Evolutionary conservation across 2,797 vertebrate genomes (phyloP), one percentile per base, ranked within the genome.

Genomic region (Rhodeus uyekii): DNA sequence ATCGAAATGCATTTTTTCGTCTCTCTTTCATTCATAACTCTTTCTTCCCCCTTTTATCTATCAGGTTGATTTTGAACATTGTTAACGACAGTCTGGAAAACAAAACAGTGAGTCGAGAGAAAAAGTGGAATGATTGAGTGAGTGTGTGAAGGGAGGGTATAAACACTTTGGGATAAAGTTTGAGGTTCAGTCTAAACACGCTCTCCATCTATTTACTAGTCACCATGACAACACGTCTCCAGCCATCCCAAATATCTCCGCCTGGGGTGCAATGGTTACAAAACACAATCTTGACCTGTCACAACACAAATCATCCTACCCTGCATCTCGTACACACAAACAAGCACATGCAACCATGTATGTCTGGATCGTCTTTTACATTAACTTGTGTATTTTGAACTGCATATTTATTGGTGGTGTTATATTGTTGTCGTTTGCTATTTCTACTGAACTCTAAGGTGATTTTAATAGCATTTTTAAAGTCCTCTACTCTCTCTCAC

Each of bases 101-200:
- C 13, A 50, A 75, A 69, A 65, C n/a, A 46, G 27, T 12, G 44
- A 27, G 22, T 46, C 4, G 5, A 65, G 80, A 55, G 60, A 65
- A 81, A 76, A 58, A 27, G 29, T 58, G 29, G 27, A 36, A 68
- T 76, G 73, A 76, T 76, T 27, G 38, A 68, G 61, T 68, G 29
- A 36, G 32, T 39, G 19, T 65, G 60, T 80, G 68, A 42, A n/a
- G 22, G 27, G 48, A 22, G 61, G 50, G 5, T 69, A 50, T 82
- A 82, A 82, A 82, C 63, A 82, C 72, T 68, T 60, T 36, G 22
- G 72, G 73, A 58, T 44, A 42, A 64, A 65, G 80, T 55, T 65
- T 74, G 34, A 81, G 48, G 60, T 81, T 75, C 36, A 81, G 71
- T 81, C 61, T 82, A 82, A 76, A 76, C 73, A 82, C 5, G 3